Conservation (phyloP, 2,888 invertebrate genomes). For the Tortrix viridana region DNA sequence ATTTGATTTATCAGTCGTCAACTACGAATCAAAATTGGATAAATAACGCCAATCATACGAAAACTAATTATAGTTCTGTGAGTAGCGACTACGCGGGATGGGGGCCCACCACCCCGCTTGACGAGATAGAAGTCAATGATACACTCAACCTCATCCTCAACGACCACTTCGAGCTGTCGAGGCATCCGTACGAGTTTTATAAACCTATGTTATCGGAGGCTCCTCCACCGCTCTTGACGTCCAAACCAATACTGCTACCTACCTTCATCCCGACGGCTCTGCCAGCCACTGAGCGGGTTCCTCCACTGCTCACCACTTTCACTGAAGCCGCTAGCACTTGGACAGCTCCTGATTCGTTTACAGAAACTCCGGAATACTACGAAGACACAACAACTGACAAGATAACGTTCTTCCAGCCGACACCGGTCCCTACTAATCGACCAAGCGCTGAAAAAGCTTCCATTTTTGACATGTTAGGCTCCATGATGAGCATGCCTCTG, state of each 20-base stretch:
- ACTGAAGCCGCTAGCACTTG: slow-evolving; percentile 50
- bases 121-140: slow-evolving; percentile 64
- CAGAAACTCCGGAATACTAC: slow-evolving; percentile 48
- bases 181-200: slow-evolving; percentile 68
- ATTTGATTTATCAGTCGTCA: slow-evolving; percentile 87
- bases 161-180: slow-evolving; percentile 57
- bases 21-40: slow-evolving; percentile 80
- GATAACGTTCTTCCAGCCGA: slow-evolving; percentile 49
- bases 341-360: slow-evolving; percentile 19
- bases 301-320: slow-evolving; percentile 42
- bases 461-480: slow-evolving; percentile 70
- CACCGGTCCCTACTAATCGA: slow-evolving; percentile 46
- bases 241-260: slow-evolving; percentile 51
- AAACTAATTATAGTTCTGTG: slow-evolving; percentile 58
- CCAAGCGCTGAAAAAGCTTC: slow-evolving; percentile 53
- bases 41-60: slow-evolving; percentile 60
- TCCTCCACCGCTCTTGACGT: slow-evolving; percentile 60
- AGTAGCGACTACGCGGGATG: slow-evolving; percentile 79
- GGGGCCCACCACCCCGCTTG: slow-evolving; percentile 76
- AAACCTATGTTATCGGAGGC: slow-evolving; percentile 70
- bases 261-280: slow-evolving; percentile 67
- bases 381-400: slow-evolving; percentile 61
- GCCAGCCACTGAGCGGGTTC: slow-evolving; percentile 51
- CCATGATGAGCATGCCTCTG: slow-evolving; percentile 79
- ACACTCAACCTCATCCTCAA: slow-evolving; percentile 69